Conservation (phyloP, 2,797 vertebrate genomes). For the Paratrypauchen microcephalus region DNA sequence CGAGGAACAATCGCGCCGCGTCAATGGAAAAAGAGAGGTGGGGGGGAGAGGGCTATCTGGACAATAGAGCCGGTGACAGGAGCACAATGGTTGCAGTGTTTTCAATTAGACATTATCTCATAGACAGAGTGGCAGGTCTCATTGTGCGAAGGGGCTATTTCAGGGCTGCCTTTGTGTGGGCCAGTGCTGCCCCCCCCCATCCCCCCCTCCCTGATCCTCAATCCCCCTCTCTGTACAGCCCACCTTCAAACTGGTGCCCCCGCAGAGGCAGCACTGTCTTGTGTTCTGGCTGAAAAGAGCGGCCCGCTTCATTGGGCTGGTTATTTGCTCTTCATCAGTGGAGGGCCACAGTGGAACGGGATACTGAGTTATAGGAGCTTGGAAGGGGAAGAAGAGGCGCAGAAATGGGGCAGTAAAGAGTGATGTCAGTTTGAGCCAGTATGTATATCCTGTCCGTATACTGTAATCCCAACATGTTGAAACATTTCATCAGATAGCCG, state of each 20-base stretch:
- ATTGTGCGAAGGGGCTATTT: slow-evolving; percentile 94
- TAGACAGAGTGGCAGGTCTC: slow-evolving; percentile 97
- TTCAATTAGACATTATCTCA: slow-evolving; percentile 99
- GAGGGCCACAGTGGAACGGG: slow-evolving; percentile 51
- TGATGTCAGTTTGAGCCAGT: not conserved
- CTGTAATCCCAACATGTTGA: slow-evolving; percentile 10
- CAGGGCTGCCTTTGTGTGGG: slow-evolving; percentile 95
- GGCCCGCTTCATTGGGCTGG: slow-evolving; percentile 52
- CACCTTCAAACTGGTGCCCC: slow-evolving; percentile 34
- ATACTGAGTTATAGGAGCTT: slow-evolving; percentile 24
- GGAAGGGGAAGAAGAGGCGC: slow-evolving; percentile 1
- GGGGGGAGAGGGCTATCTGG: slow-evolving; percentile 71
- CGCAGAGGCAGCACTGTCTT: slow-evolving; percentile 64
- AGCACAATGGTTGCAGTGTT: slow-evolving; percentile 97
- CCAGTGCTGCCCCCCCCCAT: slow-evolving; percentile 84
- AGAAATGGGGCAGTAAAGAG: not conserved
- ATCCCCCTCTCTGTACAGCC: slow-evolving; percentile 26
- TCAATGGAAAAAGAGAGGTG: slow-evolving; percentile 89
- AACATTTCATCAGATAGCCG: not conserved
- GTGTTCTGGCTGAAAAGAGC: slow-evolving; percentile 40
- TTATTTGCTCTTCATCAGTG: slow-evolving; percentile 63
- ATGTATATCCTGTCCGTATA: slow-evolving; percentile 6
- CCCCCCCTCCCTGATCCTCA: slow-evolving; percentile 56
- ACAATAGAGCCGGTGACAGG: slow-evolving; percentile 99
- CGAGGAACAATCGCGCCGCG: slow-evolving; percentile 94